Evolutionary conservation across 2,113 vertebrate genomes (phyloP).

Genomic region (Neotragus moschatus): DNA sequence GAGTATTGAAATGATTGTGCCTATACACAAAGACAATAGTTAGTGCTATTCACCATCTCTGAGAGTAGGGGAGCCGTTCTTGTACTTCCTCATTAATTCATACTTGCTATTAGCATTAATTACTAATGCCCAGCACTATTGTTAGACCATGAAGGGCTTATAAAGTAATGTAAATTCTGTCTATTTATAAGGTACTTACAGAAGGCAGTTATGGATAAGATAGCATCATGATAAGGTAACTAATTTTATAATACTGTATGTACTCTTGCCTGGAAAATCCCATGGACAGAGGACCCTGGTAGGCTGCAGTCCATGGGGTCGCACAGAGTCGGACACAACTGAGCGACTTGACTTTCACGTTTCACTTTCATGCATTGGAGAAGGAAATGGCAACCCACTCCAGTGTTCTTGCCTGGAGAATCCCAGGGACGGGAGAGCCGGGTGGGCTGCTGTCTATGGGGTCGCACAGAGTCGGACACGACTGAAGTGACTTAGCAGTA

Average conservation of each 20-base stretch:
- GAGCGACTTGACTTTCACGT: no score
- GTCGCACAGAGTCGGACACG: no score
- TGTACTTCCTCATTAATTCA: neutral
- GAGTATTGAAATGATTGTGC: neutral
- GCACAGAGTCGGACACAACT: no score
- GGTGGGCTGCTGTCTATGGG: no score
- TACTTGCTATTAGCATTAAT: neutral
- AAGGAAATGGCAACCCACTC: no score
- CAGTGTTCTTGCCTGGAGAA: no score
- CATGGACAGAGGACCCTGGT: no score
- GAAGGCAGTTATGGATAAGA: neutral
- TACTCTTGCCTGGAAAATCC: no score
- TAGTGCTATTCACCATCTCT: neutral
- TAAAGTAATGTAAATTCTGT: neutral
- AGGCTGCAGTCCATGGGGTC: no score
- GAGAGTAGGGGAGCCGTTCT: neutral
- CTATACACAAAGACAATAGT: neutral
- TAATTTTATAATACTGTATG: neutral
- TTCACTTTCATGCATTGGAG: no score
- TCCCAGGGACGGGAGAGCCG: no score
- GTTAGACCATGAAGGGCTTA: neutral
- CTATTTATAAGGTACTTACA: neutral
- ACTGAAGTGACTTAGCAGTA: no score
- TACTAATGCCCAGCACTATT: neutral
- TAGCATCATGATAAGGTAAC: neutral